Conservation (phyloP, 2,797 vertebrate species). For the Eulemur albifrons region DNA sequence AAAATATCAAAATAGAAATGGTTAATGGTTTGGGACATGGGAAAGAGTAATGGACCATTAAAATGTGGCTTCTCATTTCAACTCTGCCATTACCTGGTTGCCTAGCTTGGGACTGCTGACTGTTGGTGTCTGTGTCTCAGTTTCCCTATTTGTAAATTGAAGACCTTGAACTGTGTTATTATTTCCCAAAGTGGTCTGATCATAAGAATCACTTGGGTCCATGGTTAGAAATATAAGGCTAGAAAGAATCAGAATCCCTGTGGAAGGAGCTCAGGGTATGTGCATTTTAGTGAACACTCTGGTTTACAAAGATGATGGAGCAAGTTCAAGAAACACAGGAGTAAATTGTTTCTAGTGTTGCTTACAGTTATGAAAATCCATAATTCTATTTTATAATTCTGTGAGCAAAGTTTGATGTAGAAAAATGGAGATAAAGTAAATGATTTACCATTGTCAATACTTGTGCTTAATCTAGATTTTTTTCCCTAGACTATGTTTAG, state of each 20-base stretch:
- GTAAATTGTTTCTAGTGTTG: not conserved
- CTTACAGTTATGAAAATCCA: not conserved
- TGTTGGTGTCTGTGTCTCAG: not conserved
- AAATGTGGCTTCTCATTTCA: not conserved
- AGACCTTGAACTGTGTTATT: not conserved
- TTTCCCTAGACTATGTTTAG: not conserved
- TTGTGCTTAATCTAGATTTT: not conserved
- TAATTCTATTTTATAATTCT: not conserved
- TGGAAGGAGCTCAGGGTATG: not conserved
- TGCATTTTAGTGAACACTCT: not conserved
- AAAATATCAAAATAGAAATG: not conserved
- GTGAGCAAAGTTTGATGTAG: not conserved
- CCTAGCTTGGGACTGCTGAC: not conserved
- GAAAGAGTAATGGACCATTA: not conserved
- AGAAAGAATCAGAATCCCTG: not conserved
- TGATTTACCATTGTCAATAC: not conserved
- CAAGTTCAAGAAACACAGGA: not conserved
- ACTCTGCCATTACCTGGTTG: not conserved
- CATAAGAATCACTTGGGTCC: not conserved
- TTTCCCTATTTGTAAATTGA: not conserved
- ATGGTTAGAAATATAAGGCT: not conserved
- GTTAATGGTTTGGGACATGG: not conserved
- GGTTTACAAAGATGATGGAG: not conserved
- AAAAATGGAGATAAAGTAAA: not conserved
- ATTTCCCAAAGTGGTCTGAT: not conserved